phyloP scores from a whole-genome alignment of 1,140 invertebrate species.

The Bombyx mori region DNA sequence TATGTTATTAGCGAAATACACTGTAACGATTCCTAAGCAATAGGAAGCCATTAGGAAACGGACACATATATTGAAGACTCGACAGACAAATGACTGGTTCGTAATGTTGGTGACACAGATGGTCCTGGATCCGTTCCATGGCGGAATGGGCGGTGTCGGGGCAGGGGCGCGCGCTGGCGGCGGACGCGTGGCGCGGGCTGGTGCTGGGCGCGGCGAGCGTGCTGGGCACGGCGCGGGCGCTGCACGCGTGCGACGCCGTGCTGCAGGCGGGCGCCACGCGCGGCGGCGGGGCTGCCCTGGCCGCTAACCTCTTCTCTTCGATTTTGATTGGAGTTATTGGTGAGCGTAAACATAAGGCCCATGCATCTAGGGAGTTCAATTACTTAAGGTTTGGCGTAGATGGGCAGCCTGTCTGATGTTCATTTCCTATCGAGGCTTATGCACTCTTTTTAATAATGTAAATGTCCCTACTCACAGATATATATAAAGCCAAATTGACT shows the following conservation, averaged over 20 bases:
- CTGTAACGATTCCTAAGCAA: too few species aligned
- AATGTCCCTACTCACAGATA: too few species aligned
- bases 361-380: too few species aligned
- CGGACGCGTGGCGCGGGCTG: conserved; percentile 47
- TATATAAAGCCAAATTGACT: too few species aligned
- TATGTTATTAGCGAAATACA: too few species aligned
- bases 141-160: conserved; percentile 49
- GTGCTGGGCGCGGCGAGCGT: conserved; percentile 41
- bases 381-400: too few species aligned
- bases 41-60: too few species aligned
- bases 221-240: conserved; percentile 54
- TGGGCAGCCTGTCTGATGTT: too few species aligned
- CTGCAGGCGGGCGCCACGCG: conserved; percentile 44
- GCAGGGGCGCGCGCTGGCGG: conserved; percentile 44
- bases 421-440: too few species aligned
- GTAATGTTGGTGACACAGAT: conserved; percentile 26
- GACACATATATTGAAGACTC: too few species aligned
- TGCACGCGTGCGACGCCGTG: conserved; percentile 48
- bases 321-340: conserved; percentile 55
- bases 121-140: conserved; percentile 49
- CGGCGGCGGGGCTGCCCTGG: conserved; percentile 33
- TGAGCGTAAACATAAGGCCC: conserved; percentile 6
- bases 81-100: too few species aligned
- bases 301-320: conserved; percentile 52
- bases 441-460: too few species aligned